phyloP scores from a whole-genome alignment of 92 coral and sea anemone genomes.

The Zoanthus solanderi region DNA sequence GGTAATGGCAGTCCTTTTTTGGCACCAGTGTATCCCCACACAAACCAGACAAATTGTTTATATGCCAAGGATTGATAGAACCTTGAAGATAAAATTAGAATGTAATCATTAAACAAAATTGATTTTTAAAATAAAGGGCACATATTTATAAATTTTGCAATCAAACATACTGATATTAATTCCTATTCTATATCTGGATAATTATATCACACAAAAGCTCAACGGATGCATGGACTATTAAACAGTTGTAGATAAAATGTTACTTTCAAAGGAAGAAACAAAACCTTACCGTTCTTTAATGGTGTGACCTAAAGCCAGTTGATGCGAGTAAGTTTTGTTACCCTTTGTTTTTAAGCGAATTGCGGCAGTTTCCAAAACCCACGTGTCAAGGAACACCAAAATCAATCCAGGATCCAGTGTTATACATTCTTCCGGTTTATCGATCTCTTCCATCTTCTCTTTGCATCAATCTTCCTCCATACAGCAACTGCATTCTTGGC shows the following conservation, averaged over 20 bases:
- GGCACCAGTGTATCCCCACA: constrained; percentile 51
- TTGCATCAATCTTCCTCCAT: constrained; percentile 39
- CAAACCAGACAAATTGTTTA: constrained; percentile 58
- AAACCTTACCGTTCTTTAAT: constrained; percentile 51
- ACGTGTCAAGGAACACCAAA: constrained; percentile 62
- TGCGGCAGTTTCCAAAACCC: constrained; percentile 71
- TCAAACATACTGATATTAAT: neutral
- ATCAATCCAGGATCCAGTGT: constrained; percentile 66
- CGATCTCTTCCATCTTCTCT: constrained; percentile 46
- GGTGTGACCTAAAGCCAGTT: constrained; percentile 42
- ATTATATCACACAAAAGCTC: neutral
- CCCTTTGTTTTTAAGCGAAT: constrained; percentile 58
- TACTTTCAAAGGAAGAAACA: neutral
- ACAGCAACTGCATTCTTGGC: constrained; percentile 59
- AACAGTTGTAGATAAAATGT: neutral
- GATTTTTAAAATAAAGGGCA: neutral
- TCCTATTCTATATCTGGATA: neutral
- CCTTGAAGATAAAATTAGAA: constrained; percentile 13
- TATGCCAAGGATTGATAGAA: constrained; percentile 50
- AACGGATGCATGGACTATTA: neutral
- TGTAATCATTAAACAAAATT: neutral
- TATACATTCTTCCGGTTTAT: constrained; percentile 34
- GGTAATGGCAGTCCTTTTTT: constrained; percentile 55
- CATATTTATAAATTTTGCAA: neutral
- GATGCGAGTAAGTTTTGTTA: constrained; percentile 63